Base-by-base conservation (phyloP, 2,113 vertebrate genomes). In the Monarcha castaneiventris region DNA sequence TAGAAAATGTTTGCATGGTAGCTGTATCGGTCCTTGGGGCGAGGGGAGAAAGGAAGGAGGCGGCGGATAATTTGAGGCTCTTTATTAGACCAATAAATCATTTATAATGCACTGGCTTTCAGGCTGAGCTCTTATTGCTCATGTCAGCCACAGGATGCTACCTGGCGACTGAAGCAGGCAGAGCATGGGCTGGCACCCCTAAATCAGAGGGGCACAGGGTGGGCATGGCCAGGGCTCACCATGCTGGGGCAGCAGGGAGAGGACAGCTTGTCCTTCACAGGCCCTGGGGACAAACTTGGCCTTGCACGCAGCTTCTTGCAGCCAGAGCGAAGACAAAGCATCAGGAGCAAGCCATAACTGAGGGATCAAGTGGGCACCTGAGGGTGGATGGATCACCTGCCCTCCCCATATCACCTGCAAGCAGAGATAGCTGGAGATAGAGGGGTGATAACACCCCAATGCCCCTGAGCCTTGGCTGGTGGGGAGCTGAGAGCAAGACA, bases 51-150 rank as follows among this genome's bases (percentile, higher is more conserved):
- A 92, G 88, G 90, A 93, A 95, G 87, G 94, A 94, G 94, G 96
- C 32, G 15, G 95, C 4, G 2, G 94, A 90, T 97, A 97, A 96
- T 97, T 97, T 95, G 95, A 96, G 76, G 94, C 89, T 96, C 93
- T 97, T 97, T 97, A 97, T 97, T 97, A 97, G 96, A 97, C 76
- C 96, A 90, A 97, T 97, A 97, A 97, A 97, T 97, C 96, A 96
- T 95, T 96, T 95, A 84, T 96, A 97, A 97, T 94, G 94, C 92
- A 89, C 84, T 49, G 74, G 92, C 96, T 96, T 78, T 93, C 94
- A 94, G 79, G 73, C 79, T 18, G 6, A 89, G 95, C 93, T 84
- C 93, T 89, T 95, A 96, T 83, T 94, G 96, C 90, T 96, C 80
- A 3, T 94, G 92, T 92, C 93, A 96, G 89, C 79, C 84, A 80